phyloP scores from a whole-genome alignment of 2,113 vertebrate genomes.

The Fregetta grallaria region DNA sequence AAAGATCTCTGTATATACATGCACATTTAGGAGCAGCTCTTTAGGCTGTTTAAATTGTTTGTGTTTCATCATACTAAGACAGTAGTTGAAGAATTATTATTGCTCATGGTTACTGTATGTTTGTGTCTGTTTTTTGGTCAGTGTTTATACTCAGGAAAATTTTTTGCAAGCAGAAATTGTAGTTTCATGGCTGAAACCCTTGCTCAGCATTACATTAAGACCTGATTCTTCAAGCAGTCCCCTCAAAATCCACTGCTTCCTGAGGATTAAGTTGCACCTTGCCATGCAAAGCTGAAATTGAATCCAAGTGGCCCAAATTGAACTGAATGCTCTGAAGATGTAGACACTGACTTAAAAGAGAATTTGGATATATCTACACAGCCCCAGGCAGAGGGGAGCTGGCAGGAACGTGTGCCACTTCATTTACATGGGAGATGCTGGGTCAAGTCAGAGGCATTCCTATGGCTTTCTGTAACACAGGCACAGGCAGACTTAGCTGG shows the following conservation, averaged over 20 bases:
- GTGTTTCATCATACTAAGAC: not conserved
- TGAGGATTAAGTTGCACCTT: not conserved
- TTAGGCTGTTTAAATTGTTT: not conserved
- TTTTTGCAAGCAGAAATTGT: not conserved
- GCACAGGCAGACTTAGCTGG: not conserved
- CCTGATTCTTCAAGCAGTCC: not conserved
- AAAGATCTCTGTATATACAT: not conserved
- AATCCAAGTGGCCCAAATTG: not conserved
- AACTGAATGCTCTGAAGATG: not conserved
- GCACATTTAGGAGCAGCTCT: not conserved
- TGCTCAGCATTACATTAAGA: not conserved
- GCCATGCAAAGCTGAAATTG: not conserved
- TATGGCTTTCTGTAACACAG: not conserved
- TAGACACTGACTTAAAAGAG: not conserved
- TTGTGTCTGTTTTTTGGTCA: not conserved
- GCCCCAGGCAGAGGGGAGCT: not conserved
- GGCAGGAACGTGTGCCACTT: not conserved
- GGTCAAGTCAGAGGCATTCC: not conserved
- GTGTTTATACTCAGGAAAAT: not conserved
- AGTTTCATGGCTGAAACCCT: not conserved
- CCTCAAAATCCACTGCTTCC: not conserved
- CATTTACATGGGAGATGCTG: not conserved
- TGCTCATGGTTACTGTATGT: accelerated
- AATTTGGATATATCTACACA: not conserved
- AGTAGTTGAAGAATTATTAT: not conserved